Base-by-base conservation (phyloP, 2,797 vertebrate genomes). In the Leptodactylus fallax region DNA sequence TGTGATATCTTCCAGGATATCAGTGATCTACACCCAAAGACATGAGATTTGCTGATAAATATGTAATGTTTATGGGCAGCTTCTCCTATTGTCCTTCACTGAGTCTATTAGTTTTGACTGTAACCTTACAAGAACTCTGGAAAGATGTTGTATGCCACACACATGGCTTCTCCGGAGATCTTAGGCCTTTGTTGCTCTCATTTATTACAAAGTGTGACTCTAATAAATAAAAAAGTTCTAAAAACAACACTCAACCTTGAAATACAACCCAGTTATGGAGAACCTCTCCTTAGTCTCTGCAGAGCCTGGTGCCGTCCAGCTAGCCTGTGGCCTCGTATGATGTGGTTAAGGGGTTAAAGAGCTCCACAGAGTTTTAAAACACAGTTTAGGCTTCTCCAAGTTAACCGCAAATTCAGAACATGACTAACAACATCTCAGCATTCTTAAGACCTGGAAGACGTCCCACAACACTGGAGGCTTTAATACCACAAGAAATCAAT, bases 381-480 rank as follows among this genome's bases (percentile, higher is more conserved):
- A 90, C 90, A 87, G 87, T 1, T 91, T 65, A 80, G 89, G 91
- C 88, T 69, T 67, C 91, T 89, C 51, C 19, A 49, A 91, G 90
- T 77, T 72, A 90, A 93, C 91, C 92, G 78, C 90, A 91, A 83
- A 91, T 90, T 92, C 91, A 89, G 93, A 93, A 90, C 87, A 91
- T 45, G 79, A 88, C 91, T 91, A 85, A 90, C 86, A 91, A 90
- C 81, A 60, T 90, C 90, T 87, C 65, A 87, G 85, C 87, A 76
- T 90, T 89, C 88, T 72, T 83, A 0, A 19, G 79, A 61, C 65
- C 89, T 88, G 87, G 91, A 91, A 87, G 60, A 10, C 21, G 87
- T 91, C 92, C 92, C 3, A 5, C 91, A 92, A 71, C 45, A 60
- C 86, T 85, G 77, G 89, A 86, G 87, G 82, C 85, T 67, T 0